A percentile compares a stretch with the other conserved stretches of the same genome.
phyloP scores from a whole-genome alignment of 1,140 invertebrate species.

The Saccostrea glomerata region DNA sequence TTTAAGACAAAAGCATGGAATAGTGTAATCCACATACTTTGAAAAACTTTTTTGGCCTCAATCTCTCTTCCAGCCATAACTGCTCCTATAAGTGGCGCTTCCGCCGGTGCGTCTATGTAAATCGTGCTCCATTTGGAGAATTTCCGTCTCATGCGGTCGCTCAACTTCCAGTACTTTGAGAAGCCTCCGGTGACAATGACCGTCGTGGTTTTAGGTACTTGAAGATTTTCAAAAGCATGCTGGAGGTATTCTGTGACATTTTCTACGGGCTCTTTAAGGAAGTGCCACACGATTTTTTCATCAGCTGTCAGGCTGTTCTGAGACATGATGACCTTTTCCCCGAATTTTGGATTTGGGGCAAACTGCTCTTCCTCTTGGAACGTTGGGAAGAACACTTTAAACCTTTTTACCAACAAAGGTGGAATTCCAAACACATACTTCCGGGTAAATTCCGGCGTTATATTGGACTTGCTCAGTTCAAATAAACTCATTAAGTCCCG shows the following conservation, averaged over 20 bases:
- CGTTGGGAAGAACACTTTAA: not conserved
- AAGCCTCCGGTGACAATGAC: not conserved
- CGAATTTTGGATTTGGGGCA: not conserved
- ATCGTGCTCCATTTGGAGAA: not conserved
- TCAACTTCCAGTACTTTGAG: conserved; percentile 11
- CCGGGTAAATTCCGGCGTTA: not conserved
- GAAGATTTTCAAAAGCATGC: not conserved
- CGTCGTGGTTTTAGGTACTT: not conserved
- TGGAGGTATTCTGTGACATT: not conserved
- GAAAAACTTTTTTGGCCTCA: not conserved
- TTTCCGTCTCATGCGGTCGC: not conserved
- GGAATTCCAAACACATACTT: conserved; percentile 23
- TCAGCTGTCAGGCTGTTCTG: not conserved
- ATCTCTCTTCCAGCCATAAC: conserved; percentile 3
- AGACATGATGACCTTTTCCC: not conserved
- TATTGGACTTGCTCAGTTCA: conserved; percentile 12
- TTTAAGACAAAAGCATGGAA: too few species aligned
- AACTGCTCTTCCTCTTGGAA: not conserved
- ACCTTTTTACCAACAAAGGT: not conserved
- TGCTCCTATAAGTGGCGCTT: conserved; percentile 1
- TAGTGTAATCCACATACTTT: not conserved
- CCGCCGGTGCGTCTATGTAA: not conserved
- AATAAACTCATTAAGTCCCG: conserved; percentile 10
- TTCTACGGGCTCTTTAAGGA: not conserved
- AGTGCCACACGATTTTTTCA: not conserved